Conservation (phyloP, 2,888 invertebrate genomes). For the Trachelus tabidus region DNA sequence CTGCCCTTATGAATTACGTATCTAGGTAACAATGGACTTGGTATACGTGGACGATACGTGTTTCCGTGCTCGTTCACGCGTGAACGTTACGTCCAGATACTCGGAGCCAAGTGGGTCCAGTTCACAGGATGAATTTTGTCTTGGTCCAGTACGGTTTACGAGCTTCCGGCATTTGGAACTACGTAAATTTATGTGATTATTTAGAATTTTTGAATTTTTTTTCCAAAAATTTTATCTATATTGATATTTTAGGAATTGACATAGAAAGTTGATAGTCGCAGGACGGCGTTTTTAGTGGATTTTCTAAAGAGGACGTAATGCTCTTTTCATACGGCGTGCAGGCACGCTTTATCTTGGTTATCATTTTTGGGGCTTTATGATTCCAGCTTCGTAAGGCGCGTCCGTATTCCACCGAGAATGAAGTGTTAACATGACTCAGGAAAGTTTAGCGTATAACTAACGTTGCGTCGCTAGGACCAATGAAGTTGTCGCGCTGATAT, state of each 20-base stretch:
- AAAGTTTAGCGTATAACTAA: constrained; percentile 32
- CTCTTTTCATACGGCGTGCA: neutral
- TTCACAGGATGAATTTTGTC: neutral
- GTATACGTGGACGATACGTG: too few species aligned
- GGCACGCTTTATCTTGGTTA: neutral
- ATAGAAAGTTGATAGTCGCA: neutral
- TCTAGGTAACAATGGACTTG: neutral
- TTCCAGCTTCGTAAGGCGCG: constrained; percentile 41
- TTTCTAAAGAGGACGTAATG: neutral
- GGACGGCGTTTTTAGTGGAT: neutral
- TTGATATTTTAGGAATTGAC: neutral
- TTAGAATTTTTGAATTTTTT: neutral
- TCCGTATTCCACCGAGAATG: constrained; percentile 15
- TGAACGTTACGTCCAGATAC: neutral
- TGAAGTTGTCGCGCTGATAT: constrained; percentile 35
- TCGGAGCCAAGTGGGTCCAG: neutral
- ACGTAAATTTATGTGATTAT: neutral
- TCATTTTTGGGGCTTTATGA: constrained; percentile 36
- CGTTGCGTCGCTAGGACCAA: constrained; percentile 20
- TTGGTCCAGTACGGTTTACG: neutral
- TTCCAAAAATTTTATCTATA: neutral
- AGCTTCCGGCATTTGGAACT: neutral
- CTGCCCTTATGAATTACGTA: neutral
- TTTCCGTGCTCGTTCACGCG: neutral
- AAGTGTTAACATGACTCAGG: constrained; percentile 31